These are phyloP conservation scores for Propithecus coquereli DNA, from an alignment of 2,113 vertebrate genomes.

Conservation along the genomic window DNA sequence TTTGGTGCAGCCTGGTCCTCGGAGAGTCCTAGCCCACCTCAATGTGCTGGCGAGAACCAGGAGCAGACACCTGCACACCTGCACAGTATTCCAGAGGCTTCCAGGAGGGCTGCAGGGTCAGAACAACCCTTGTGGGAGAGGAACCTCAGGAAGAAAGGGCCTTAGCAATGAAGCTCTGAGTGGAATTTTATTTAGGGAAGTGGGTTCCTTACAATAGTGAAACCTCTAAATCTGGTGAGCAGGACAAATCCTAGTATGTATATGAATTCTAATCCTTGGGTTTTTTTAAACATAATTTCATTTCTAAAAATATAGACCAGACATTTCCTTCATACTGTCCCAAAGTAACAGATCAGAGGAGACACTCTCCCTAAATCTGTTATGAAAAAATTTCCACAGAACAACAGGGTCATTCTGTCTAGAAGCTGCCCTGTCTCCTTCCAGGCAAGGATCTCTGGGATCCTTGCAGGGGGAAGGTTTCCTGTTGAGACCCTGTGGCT, in stretches of 20 bases:
- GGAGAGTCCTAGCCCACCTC: not conserved
- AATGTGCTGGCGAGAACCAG: not conserved
- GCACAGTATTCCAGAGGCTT: not conserved
- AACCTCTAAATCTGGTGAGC: not conserved
- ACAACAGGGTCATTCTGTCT: not conserved
- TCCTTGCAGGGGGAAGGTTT: rapidly evolving
- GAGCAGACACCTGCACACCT: not conserved
- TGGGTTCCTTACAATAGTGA: not conserved
- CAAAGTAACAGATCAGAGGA: not conserved
- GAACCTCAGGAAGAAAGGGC: not conserved
- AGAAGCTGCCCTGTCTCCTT: not conserved
- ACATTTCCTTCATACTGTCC: not conserved
- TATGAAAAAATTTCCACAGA: not conserved
- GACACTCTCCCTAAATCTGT: rapidly evolving
- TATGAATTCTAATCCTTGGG: not conserved
- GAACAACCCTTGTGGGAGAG: not conserved
- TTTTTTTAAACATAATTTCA: not conserved
- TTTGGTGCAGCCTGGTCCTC: not conserved
- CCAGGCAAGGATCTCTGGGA: not conserved
- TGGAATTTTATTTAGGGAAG: not conserved
- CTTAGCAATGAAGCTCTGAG: not conserved
- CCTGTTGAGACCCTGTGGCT: not conserved
- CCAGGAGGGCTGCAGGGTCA: not conserved
- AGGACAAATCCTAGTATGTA: not conserved
- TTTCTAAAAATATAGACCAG: not conserved